A percentile compares a stretch with the other conserved stretches of the same genome.
Evolutionary conservation across 2,797 vertebrate species (phyloP).

Genomic region (Dermochelys coriacea): DNA sequence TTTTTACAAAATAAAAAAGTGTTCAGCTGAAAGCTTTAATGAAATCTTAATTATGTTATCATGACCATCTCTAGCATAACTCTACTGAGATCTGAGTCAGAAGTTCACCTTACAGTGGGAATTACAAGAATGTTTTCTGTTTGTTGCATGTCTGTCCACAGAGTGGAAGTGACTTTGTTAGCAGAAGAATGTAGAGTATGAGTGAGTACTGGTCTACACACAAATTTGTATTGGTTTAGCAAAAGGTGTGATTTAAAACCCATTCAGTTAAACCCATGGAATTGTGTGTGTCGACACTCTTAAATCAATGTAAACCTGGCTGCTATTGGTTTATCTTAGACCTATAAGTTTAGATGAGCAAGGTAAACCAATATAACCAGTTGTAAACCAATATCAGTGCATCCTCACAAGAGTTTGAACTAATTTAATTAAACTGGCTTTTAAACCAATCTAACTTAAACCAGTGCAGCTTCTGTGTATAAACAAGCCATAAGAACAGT

Average conservation of each 20-base stretch:
- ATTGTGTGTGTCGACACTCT: slow-evolving; percentile 7
- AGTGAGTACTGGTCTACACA: slow-evolving; percentile 38
- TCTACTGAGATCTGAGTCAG: slow-evolving; percentile 3
- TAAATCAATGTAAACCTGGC: not conserved
- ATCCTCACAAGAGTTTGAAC: not conserved
- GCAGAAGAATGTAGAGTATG: not conserved
- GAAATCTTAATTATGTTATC: slow-evolving; percentile 24
- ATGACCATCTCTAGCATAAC: slow-evolving; percentile 28
- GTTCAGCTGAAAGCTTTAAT: slow-evolving; percentile 38
- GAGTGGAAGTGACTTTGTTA: slow-evolving; percentile 56
- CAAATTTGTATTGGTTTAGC: slow-evolving; percentile 36
- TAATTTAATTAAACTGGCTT: slow-evolving; percentile 18
- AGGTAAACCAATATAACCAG: not conserved
- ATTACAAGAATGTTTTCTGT: slow-evolving; percentile 48
- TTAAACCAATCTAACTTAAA: not conserved
- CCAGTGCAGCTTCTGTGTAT: not conserved
- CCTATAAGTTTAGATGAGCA: not conserved
- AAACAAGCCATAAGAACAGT: not conserved
- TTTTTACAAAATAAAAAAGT: slow-evolving; percentile 24
- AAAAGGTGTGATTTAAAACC: not conserved
- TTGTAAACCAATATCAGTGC: no score
- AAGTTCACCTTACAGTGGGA: slow-evolving; percentile 8
- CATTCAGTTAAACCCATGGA: slow-evolving; percentile 8
- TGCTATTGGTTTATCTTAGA: slow-evolving; percentile 15
- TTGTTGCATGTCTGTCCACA: not conserved